Base-by-base conservation (phyloP, 1,140 invertebrate species). In the Paracyclopina nana region DNA sequence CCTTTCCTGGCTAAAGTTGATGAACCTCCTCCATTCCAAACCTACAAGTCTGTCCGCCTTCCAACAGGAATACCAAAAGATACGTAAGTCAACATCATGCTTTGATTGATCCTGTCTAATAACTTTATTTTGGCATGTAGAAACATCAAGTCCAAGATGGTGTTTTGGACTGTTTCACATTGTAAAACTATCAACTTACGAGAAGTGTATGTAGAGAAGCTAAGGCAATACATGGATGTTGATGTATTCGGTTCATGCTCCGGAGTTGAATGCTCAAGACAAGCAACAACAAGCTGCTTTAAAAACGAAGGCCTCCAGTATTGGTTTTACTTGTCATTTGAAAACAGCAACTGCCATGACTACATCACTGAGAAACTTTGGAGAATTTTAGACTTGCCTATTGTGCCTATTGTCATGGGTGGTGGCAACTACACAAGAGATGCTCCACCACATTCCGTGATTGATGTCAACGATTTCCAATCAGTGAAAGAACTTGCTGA, bases 381-480 rank as follows among this genome's bases (percentile, higher is more conserved):
- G 52, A 46, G 57, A 40, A 20, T 58, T 3, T 26, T 65, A 25
- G 54, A 58, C 11, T 48, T 53, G 16, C 54, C 61, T 30, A 68
- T 78, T 0, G 71, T 82, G 12, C 79, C 80, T 0, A 65, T 83
- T 27, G 72, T 81, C 16, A 70, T 78, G 65, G 79, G 80, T 1
- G 64, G 72, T 0, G 56, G 57, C 5, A 69, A 70, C 59, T 77
- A 70, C 61, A 60, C 61, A 20, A 63, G 55, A 55, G 54, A 70
- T 11, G 66, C 80, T 12, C 80, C 80, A 0, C 68, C 72, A 0
- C 57, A 65, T 51, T 80, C 78, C 0, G 81, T 71, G 55, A 73
- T 79, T 38, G 16, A 27, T 22, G 69, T 69, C 0, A 42, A 52
- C 5, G 61, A 65, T 38, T 68, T 63, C 50, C 46, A 57, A 11